These are phyloP conservation scores for Orthosia cruda DNA, from an alignment of 2,888 invertebrate genomes.

Conservation along the genomic window DNA sequence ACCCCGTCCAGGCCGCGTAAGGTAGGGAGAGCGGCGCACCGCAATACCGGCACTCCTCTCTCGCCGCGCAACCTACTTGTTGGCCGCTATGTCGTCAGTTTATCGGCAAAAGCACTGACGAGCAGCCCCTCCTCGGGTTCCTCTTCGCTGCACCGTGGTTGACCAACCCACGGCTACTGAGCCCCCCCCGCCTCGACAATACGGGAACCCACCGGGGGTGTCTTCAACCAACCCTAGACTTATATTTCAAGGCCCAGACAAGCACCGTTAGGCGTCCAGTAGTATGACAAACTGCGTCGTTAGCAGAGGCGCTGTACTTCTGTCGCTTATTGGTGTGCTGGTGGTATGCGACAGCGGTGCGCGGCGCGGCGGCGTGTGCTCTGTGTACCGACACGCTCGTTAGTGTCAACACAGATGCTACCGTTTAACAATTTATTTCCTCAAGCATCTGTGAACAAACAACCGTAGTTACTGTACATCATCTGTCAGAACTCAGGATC, in stretches of 20 bases:
- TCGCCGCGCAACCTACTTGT: too few relatives aligned
- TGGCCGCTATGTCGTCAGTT: too few relatives aligned
- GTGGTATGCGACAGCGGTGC: neutral
- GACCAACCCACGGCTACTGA: too few relatives aligned
- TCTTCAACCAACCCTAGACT: neutral
- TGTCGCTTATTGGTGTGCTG: neutral
- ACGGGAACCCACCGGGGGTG: too few relatives aligned
- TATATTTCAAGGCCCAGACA: neutral
- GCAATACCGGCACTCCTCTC: too few relatives aligned
- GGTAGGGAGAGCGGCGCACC: too few relatives aligned
- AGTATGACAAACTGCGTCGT: neutral
- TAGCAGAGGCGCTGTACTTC: neutral
- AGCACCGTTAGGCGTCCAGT: neutral
- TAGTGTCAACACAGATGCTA: neutral
- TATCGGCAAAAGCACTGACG: too few relatives aligned
- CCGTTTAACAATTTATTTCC: neutral
- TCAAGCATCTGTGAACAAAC: neutral
- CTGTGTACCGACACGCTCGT: conserved; percentile 1
- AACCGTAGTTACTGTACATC: neutral
- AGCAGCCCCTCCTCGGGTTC: too few relatives aligned
- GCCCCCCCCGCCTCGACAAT: too few relatives aligned
- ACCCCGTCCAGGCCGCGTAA: too few relatives aligned
- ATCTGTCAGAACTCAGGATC: neutral
- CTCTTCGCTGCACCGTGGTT: too few relatives aligned
- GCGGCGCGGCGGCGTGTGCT: neutral